A percentile compares a stretch with the other conserved stretches of the same genome.
Evolutionary conservation across 2,888 invertebrate genomes (phyloP).

Genomic region (Plutella xylostella): DNA sequence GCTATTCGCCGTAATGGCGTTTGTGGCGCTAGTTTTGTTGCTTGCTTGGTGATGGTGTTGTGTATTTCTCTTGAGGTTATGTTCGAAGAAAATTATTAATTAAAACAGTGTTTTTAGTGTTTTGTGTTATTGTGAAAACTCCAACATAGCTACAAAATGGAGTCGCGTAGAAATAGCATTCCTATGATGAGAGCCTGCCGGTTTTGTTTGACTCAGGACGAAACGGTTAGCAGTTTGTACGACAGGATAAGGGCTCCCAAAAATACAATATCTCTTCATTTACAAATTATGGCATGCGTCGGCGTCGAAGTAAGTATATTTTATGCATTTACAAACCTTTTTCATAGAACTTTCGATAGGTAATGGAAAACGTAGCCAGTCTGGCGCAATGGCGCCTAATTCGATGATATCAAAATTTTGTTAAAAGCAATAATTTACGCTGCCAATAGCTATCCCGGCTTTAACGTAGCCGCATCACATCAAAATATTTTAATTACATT

Average conservation of each 20-base stretch:
- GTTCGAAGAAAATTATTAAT: background rate
- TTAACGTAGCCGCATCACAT: too few species aligned
- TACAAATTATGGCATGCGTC: slow-evolving; percentile 83
- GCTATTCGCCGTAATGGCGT: background rate
- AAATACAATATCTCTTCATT: slow-evolving; percentile 73
- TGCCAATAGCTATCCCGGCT: too few species aligned
- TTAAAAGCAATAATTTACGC: too few species aligned
- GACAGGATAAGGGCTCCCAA: slow-evolving; percentile 67
- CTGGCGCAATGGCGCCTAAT: too few species aligned
- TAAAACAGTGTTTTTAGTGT: background rate
- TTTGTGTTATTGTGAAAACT: background rate
- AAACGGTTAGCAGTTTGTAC: slow-evolving; percentile 75
- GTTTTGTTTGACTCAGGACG: slow-evolving; percentile 77
- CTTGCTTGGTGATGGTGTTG: background rate
- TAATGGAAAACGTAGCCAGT: too few species aligned
- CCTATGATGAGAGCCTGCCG: slow-evolving; percentile 77
- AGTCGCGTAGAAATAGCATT: slow-evolving; percentile 70
- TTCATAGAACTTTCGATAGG: too few species aligned
- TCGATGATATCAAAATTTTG: too few species aligned
- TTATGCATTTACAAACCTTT: slow-evolving; percentile 8
- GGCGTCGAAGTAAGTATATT: slow-evolving; percentile 77
- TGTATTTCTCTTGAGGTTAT: slow-evolving; percentile 10
- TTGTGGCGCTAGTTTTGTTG: slow-evolving; percentile 7
- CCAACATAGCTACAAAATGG: slow-evolving; percentile 48
- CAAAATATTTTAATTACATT: too few species aligned